Conservation (phyloP, 2,888 invertebrate species). For the Perizoma flavofasciatum region DNA sequence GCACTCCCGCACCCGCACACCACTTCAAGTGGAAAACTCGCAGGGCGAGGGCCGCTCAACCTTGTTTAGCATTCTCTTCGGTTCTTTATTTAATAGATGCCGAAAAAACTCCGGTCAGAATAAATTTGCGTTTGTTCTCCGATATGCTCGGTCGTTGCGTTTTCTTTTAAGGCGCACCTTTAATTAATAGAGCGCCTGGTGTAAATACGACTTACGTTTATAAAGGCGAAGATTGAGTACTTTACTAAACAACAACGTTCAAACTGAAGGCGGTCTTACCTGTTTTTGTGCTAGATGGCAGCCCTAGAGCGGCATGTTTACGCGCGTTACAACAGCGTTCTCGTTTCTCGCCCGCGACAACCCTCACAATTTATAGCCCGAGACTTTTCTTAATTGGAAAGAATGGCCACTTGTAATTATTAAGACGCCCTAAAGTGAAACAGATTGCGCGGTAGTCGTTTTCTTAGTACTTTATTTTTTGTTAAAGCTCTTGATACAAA, state of each 20-base stretch:
- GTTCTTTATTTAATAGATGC: conserved; percentile 83
- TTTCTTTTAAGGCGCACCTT: conserved; percentile 67
- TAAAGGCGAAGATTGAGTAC: conserved; percentile 62
- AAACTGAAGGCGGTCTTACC: conserved; percentile 48
- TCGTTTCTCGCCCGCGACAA: conserved; percentile 65
- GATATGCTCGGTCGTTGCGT: conserved; percentile 69
- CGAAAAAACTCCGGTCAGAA: conserved; percentile 78
- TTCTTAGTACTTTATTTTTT: conserved; percentile 62
- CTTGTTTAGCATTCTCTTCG: conserved; percentile 83
- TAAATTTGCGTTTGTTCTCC: conserved; percentile 80
- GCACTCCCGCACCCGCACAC: conserved; percentile 63
- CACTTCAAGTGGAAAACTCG: conserved; percentile 82
- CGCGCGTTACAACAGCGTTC: conserved; percentile 67
- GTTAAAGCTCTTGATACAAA: conserved; percentile 56
- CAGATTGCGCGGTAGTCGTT: conserved; percentile 78
- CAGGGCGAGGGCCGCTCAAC: conserved; percentile 81
- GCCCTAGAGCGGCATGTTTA: conserved; percentile 72
- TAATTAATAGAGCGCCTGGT: conserved; percentile 68
- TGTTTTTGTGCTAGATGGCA: conserved; percentile 53
- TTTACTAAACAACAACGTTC: conserved; percentile 72
- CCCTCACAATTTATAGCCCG: conserved; percentile 81
- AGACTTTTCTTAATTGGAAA: conserved; percentile 84
- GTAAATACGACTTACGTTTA: conserved; percentile 68
- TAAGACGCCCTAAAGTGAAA: conserved; percentile 83
- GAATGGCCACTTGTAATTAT: conserved; percentile 84